Base-by-base conservation (phyloP, 2,888 invertebrate genomes). In the Andrena camellia region DNA sequence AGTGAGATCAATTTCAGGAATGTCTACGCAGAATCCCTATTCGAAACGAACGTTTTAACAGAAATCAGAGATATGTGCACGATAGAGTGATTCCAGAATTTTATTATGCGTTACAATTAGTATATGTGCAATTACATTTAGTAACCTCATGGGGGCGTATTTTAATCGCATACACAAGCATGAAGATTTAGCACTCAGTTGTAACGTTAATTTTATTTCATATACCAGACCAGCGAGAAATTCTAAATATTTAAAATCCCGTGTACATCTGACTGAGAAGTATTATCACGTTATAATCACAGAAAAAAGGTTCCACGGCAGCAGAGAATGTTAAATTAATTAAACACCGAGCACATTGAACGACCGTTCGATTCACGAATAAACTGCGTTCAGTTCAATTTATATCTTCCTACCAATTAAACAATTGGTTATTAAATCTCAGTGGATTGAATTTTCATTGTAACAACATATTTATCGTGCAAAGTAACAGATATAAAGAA, bases 201-300 rank as follows among this genome's bases (percentile, higher is more conserved):
- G 29, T 17, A 62, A 50, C 42, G 62, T 75, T 78, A 75, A 75
- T 74, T 75, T 63, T 6, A 57, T 75, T 78, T 35, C 20, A n/a
- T 31, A 17, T 20, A 42, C 20, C 13, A n/a, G 48, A 26, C 48
- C 54, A 42, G 29, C 35, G 33, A 42, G 31, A 35, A 52, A 17
- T 20, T 20, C 20, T 73, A 35, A 78, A 66, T 59, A 33, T 67
- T 78, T 66, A n/a, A 75, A 52, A 52, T 42, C 23, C 17, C 26
- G 8, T 13, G 10, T 7, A 23, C 20, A 59, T 48, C 63, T 48
- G 5, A 4, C 31, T 48, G 42, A 54, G n/a, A 69, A 69, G 64
- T 76, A 76, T 69, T n/a, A 33, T 50, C 35, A n/a, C 3, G 13
- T 54, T 48, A 59, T 66, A 59, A 77, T 72, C 54, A 48, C 60